These are phyloP conservation scores for Xenentodon cancila DNA, from an alignment of 2,797 vertebrate genomes.

Conservation along the genomic window DNA sequence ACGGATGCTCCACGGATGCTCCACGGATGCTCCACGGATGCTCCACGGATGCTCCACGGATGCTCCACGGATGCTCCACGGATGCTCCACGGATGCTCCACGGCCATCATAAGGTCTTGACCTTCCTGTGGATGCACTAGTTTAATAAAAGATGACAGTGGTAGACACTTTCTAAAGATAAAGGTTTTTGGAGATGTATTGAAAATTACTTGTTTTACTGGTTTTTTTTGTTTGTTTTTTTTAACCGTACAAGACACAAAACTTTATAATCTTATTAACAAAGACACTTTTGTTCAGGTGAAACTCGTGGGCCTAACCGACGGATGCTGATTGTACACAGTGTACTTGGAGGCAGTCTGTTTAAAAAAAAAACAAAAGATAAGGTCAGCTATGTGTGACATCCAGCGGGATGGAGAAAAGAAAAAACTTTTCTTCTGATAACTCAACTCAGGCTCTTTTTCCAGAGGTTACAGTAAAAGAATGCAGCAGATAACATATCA, in stretches of 20 bases:
- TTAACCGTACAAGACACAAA: not conserved
- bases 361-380: constrained; percentile 19
- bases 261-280: not conserved
- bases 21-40: too few relatives aligned
- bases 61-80: too few relatives aligned
- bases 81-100: constrained; percentile 16
- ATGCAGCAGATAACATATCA: constrained; percentile 33
- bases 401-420: constrained; percentile 14
- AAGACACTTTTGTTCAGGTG: not conserved
- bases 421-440: constrained; percentile 38
- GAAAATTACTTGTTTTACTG: too few relatives aligned
- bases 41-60: too few relatives aligned
- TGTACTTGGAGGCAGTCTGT: constrained; percentile 27
- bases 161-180: constrained; percentile 19
- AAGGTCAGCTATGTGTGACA: constrained; percentile 33
- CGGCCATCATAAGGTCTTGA: constrained; percentile 54
- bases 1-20: too few relatives aligned
- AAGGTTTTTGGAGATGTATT: too few relatives aligned
- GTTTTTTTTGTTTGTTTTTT: not conserved
- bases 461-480: constrained; percentile 27
- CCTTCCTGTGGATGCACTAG: constrained; percentile 65
- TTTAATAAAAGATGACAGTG: constrained; percentile 40
- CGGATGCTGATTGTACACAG: not conserved
- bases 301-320: not conserved
- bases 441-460: constrained; percentile 32